Evolutionary conservation across 2,888 invertebrate genomes (phyloP), one percentile per base, ranked within the genome.

Genomic region (Gandaritis pyraliata): DNA sequence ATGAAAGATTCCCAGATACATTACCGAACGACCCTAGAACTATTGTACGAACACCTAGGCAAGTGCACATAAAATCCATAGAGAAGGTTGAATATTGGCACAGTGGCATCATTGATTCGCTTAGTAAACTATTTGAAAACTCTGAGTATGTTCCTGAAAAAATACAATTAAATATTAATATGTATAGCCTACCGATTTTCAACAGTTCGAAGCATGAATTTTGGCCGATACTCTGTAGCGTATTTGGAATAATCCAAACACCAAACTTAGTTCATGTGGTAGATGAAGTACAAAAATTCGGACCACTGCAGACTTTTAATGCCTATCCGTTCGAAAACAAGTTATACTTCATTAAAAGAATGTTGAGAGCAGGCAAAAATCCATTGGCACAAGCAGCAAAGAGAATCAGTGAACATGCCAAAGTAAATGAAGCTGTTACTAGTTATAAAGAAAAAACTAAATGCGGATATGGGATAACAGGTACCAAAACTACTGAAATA

Each of bases 141-240:
- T 36, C 36, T 36, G 36, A 36, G 11, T 12, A 36, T 36, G 36
- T 36, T 36, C 36, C 36, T 36, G 36, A 36, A 36, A 36, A 36
- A 36, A 12, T 36, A 36, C 36, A 36, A 36, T 36, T 43, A 43
- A 15, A 43, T 43, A 43, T 43, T 43, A 12, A 18, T 46, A 12
- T 36, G 36, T 10, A 36, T 36, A 11, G 36, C 36, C 36, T 36
- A 12, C 36, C 36, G 11, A 36, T 36, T 36, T 36, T 36, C 12
- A 36, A 36, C 11, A 36, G 36, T 36, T 36, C 36, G 2, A 36
- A 36, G 1, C 36, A 36, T 36, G 36, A 36, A 12, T 36, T 36
- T 36, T 36, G 36, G 36, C 36, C 36, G 36, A 36, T 36, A 36
- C 36, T 36, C 36, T 36, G 36, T 36, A 36, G 12, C 36, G 12